Base-by-base conservation (phyloP, 1,140 invertebrate species). In the Brachionus koreanus region DNA sequence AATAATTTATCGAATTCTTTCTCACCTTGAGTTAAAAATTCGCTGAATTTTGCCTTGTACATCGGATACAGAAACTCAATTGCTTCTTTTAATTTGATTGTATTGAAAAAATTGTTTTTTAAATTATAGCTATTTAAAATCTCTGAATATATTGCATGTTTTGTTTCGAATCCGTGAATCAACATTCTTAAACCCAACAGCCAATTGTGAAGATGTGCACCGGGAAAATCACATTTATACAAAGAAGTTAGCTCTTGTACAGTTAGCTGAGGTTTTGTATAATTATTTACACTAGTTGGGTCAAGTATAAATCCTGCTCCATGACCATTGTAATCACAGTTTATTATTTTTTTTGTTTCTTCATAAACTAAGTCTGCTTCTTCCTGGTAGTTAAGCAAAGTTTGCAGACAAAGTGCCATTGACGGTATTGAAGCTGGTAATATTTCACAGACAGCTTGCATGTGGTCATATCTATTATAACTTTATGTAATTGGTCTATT, bases 1-100 rank as follows among this genome's bases (percentile, higher is more conserved):
- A 79, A 79, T 25, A 61, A 42, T 10, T 61, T 79, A 16, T 79
- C 76, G 33, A 79, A 79, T 79, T 79, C 76, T 65, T 79, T 79
- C 39, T 79, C 76, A 29, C 76, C 76, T 12, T 42, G 52, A 61
- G 49, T 19, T 57, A 29, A 25, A 33, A 79, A 25, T 23, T 42
- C 37, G 12, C n/a, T 79, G 25, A 79, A 79, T 43, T 65, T 57
- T 19, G 46, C 57, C 12, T 79, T 65, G 37, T 19, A 57, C 25
- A 35, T 37, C 16, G 76, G 76, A 65, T 79, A 79, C 9, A 79
- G 35, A 25, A 9, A 25, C 3, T 13, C 57, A n/a, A 19, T 19
- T n/a, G 76, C 76, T 37, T 65, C 35, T 19, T 42, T 42, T 42
- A 79, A 65, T 65, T 42, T 79, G 13, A 79, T 63, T n/a, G 76